Conservation (phyloP, 2,113 vertebrate species). For the Scalopus aquaticus region DNA sequence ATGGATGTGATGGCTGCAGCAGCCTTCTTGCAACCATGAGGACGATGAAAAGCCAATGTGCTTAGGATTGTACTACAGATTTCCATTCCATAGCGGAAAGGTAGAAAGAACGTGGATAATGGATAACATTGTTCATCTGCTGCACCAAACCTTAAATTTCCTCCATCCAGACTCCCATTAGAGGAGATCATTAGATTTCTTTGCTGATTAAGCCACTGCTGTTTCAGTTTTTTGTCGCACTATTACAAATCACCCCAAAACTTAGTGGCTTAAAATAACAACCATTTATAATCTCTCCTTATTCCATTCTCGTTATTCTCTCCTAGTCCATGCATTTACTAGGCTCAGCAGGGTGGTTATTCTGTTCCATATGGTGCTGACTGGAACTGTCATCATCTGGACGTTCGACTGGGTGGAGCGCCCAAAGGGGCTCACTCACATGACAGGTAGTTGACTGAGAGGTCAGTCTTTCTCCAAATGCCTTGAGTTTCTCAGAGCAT, state of each 20-base stretch:
- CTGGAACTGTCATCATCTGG: not conserved
- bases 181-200: not conserved
- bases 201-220: not conserved
- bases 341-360: not conserved
- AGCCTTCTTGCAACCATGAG: not conserved
- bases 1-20: not conserved
- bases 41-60: not conserved
- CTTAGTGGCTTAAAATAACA: not conserved
- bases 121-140: not conserved
- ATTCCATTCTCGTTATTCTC: not conserved
- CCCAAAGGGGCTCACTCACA: not conserved
- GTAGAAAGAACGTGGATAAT: not conserved
- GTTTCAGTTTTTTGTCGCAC: not conserved
- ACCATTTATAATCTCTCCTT: not conserved
- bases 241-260: not conserved
- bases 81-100: not conserved
- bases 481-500: not conserved
- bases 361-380: not conserved
- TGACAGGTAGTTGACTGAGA: not conserved
- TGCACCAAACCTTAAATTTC: not conserved
- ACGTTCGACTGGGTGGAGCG: not conserved
- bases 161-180: not conserved
- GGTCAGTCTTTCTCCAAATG: not conserved
- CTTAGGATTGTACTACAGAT: not conserved
- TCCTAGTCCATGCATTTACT: not conserved